These are phyloP conservation scores for Smutsia gigantea DNA, from an alignment of 2,797 vertebrate genomes.

Conservation along the genomic window DNA sequence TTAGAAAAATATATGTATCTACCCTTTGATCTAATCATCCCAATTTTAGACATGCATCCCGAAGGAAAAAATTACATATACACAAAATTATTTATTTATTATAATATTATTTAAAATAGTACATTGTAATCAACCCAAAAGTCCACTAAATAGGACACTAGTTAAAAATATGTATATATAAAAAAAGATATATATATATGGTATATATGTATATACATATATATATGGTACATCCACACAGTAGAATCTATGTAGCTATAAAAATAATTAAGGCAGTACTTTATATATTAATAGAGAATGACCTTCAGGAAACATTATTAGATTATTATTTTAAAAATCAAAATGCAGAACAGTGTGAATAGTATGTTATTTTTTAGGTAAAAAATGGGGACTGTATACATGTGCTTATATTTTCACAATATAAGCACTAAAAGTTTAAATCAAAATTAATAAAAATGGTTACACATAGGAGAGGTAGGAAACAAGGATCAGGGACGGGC, in stretches of 20 bases:
- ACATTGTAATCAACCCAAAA: not conserved
- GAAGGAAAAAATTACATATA: not conserved
- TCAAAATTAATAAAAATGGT: not conserved
- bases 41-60: conserved; percentile 37
- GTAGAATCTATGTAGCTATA: not conserved
- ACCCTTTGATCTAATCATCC: not conserved
- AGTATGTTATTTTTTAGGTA: not conserved
- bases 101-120: not conserved
- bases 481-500: not conserved
- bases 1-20: not conserved
- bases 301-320: not conserved
- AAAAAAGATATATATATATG: too few species aligned
- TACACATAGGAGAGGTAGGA: not conserved
- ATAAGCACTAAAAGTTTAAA: not conserved
- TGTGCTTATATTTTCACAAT: not conserved
- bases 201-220: too few species aligned
- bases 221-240: not conserved
- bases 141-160: not conserved
- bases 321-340: not conserved
- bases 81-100: not conserved
- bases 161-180: not conserved
- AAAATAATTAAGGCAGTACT: not conserved
- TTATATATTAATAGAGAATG: not conserved
- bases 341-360: not conserved
- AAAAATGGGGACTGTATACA: not conserved